A percentile compares a stretch with the other conserved stretches of the same genome.
These are phyloP conservation scores for Drosophila colorata DNA, from an alignment of 2,888 invertebrate species.

Conservation along the genomic window DNA sequence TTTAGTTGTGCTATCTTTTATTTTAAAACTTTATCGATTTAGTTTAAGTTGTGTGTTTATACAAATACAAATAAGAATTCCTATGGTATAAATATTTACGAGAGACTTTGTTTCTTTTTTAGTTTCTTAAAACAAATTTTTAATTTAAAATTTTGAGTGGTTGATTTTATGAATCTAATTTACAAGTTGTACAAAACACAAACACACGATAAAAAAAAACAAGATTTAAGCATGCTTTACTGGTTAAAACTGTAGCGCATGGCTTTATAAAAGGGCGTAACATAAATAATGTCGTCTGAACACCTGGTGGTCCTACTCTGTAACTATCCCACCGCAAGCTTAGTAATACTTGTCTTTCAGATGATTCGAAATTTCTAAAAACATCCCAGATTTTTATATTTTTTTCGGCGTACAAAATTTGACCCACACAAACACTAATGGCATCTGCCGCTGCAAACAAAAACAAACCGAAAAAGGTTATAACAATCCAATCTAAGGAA, in stretches of 20 bases:
- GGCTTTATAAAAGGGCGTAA: too few species aligned
- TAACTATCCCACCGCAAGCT: neutral
- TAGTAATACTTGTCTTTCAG: conserved; percentile 12
- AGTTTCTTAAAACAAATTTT: neutral
- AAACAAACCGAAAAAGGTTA: conserved; percentile 52
- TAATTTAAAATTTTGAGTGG: too few species aligned
- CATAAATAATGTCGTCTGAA: neutral
- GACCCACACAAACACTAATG: conserved; percentile 40
- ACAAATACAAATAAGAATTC: too few species aligned
- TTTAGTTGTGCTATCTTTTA: conserved; percentile 8
- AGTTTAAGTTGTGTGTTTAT: neutral
- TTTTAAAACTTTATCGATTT: conserved; percentile 14
- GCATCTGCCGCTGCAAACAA: conserved; percentile 32
- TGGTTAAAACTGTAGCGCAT: too few species aligned
- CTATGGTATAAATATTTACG: too few species aligned
- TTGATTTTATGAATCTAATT: too few species aligned
- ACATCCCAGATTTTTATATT: neutral
- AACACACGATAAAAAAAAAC: too few species aligned
- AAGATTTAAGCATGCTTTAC: too few species aligned
- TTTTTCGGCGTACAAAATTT: conserved; percentile 39
- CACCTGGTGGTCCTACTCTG: neutral
- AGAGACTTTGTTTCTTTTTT: too few species aligned
- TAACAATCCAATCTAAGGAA: conserved; percentile 54
- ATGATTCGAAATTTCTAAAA: conserved; percentile 11
- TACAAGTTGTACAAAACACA: too few species aligned